A percentile compares a stretch with the other conserved stretches of the same genome.
These are phyloP conservation scores for Leptinotarsa tumamoca DNA, from an alignment of 2,888 invertebrate genomes.

Conservation along the genomic window DNA sequence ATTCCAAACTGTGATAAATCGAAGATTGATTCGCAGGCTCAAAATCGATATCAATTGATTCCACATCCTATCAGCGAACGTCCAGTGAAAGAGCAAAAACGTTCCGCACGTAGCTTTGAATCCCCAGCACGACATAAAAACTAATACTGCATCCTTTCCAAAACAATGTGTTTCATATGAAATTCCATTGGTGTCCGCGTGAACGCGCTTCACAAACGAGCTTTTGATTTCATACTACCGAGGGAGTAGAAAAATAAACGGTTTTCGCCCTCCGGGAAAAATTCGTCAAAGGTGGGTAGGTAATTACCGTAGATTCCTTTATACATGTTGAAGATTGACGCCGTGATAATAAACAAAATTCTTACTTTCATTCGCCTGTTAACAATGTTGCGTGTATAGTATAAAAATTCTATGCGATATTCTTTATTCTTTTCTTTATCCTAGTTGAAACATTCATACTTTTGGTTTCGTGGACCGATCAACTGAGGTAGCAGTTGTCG, in stretches of 20 bases:
- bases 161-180: conserved; percentile 24
- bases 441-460: too few relatives aligned
- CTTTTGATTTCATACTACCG: conserved; percentile 24
- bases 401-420: too few relatives aligned
- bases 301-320: conserved; percentile 23
- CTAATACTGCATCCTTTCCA: neutral
- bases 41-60: neutral
- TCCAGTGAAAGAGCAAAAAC: neutral
- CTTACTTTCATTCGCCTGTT: neutral
- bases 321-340: conserved; percentile 10
- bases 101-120: conserved; percentile 1
- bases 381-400: neutral
- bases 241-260: conserved; percentile 26
- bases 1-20: too few relatives aligned
- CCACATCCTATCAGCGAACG: conserved; percentile 35
- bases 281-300: conserved; percentile 26
- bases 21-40: neutral
- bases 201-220: conserved; percentile 30
- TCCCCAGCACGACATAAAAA: neutral
- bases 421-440: too few relatives aligned
- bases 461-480: too few relatives aligned
- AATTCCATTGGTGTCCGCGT: conserved; percentile 22
- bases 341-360: neutral
- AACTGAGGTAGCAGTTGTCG: too few relatives aligned
- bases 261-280: conserved; percentile 21